Evolutionary conservation across 2,113 vertebrate genomes (phyloP), one percentile per base, ranked within the genome.

Genomic region (Tachycineta bicolor): DNA sequence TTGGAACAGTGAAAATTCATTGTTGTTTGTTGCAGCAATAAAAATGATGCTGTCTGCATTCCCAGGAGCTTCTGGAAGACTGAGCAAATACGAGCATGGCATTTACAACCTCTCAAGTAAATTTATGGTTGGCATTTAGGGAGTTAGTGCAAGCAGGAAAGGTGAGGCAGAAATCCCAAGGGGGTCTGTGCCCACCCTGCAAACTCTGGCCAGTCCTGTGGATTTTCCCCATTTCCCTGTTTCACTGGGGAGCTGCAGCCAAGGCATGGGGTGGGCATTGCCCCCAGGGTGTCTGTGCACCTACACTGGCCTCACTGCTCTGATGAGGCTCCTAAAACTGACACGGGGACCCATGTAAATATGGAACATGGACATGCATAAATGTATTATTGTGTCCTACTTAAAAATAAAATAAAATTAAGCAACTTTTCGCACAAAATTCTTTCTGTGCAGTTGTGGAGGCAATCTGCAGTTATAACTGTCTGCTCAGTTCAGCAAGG

Each of bases 11-110:
- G 77, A 60, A 46, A 88, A 94, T 41, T 71, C 63, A 14, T 9
- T 87, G 91, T 60, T 90, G 33, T 83, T 93, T 91, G 75, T 82
- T 90, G 64, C 78, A 91, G 78, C 71, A 82, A 79, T 79, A 75
- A 55, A 94, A 94, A 53, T 14, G 49, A 44, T 5, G 12, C 44
- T 73, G 37, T 46, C 71, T 90, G 69, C 33, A 4, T 55, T 71
- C n/a, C 62, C 46, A 11, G 56, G 50, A 86, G 26, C 83, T 88
- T 49, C 71, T 85, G 71, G 33, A 52, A 64, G 56, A 63, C 37
- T 68, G 84, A 71, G 91, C 64, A 79, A 83, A 78, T 49, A 20
- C 0, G 14, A 19, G 26, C 41, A 46, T 52, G 76, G 33, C 58
- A 74, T 87, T 79, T 79, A 73, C 50, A 92, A 31, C 73, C 76